phyloP scores from a whole-genome alignment of 2,113 vertebrate genomes.

The Grantiella picta region DNA sequence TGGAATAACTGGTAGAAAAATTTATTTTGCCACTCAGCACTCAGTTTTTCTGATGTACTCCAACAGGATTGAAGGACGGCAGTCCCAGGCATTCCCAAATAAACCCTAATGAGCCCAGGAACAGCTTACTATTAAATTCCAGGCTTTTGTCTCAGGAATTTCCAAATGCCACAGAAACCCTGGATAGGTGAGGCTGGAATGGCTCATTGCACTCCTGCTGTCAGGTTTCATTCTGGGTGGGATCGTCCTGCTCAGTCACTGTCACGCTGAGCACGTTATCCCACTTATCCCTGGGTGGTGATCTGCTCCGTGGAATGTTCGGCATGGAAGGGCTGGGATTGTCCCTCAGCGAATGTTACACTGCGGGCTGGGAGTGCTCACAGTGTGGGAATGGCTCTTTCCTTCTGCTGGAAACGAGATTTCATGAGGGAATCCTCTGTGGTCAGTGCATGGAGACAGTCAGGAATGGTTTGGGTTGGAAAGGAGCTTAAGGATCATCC shows the following conservation, averaged over 20 bases:
- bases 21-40: background rate
- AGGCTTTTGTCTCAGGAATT: background rate
- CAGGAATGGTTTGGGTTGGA: background rate
- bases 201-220: conserved; percentile 49
- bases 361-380: background rate
- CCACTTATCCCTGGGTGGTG: background rate
- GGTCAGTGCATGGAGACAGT: too few relatives aligned
- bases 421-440: rapidly evolving
- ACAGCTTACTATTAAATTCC: background rate
- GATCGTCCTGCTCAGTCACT: background rate
- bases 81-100: background rate
- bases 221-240: background rate
- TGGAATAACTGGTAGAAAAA: background rate
- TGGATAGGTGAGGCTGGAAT: background rate
- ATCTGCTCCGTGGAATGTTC: background rate
- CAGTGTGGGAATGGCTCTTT: background rate
- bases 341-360: background rate
- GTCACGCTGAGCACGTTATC: background rate
- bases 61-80: background rate
- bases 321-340: background rate
- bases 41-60: background rate
- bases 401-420: background rate
- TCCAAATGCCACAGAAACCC: background rate
- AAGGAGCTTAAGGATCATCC: rapidly evolving
- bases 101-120: conserved; percentile 58